These are phyloP conservation scores for Neoitamus cyanurus DNA, from an alignment of 2,888 invertebrate genomes.

Conservation along the genomic window DNA sequence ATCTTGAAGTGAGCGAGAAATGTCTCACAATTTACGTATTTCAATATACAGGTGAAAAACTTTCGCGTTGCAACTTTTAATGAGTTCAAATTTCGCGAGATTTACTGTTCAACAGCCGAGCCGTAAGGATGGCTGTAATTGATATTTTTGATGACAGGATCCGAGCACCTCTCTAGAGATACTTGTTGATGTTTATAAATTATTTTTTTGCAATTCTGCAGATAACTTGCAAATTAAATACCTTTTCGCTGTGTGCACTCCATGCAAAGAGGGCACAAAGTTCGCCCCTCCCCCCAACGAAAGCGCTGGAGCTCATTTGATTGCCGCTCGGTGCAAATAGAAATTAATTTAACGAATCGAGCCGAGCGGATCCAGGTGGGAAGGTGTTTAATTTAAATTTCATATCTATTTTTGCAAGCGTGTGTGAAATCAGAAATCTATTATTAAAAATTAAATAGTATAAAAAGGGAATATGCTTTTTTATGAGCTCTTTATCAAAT, in stretches of 20 bases:
- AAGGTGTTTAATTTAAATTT: neutral
- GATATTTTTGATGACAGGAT: neutral
- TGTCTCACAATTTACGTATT: neutral
- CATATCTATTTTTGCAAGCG: too few relatives aligned
- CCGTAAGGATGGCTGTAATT: slow-evolving; percentile 18
- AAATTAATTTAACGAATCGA: neutral
- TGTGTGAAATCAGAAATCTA: too few relatives aligned
- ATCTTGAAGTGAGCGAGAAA: neutral
- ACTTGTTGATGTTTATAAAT: neutral
- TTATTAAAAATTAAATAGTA: too few relatives aligned
- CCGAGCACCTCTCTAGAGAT: neutral
- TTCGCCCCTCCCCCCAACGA: neutral
- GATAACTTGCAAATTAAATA: neutral
- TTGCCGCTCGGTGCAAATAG: neutral
- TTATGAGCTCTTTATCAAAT: too few relatives aligned
- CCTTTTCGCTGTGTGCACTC: neutral
- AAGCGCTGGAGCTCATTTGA: neutral
- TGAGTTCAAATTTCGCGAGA: slow-evolving; percentile 9
- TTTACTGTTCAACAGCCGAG: slow-evolving; percentile 8
- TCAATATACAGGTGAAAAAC: neutral
- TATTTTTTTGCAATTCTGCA: neutral
- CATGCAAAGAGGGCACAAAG: neutral
- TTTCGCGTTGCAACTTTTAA: slow-evolving; percentile 19
- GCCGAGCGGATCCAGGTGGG: neutral
- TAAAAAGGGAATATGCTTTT: too few relatives aligned